Percentiles rank a stretch among this genome's conserved stretches.
Evolutionary conservation across 2,888 invertebrate species (phyloP).

Genomic region (Archaeoteleia sp.): DNA sequence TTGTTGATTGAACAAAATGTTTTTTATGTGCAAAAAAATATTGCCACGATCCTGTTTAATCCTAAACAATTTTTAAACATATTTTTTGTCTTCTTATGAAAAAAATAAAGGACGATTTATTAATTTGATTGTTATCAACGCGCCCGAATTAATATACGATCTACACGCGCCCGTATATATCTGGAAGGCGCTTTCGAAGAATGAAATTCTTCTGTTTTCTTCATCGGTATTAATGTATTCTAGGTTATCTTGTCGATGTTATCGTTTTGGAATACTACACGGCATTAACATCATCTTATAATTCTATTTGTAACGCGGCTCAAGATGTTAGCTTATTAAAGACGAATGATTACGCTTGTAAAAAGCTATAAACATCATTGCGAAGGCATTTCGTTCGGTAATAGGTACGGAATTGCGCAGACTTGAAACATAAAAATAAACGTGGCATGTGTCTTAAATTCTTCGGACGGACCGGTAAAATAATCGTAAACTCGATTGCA

Average conservation of each 20-base stretch:
- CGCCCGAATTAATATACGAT: constrained; percentile 41
- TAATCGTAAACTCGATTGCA: constrained; percentile 47
- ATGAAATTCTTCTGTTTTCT: constrained; percentile 48
- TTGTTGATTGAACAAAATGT: too few relatives aligned
- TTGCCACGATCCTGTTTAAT: too few relatives aligned
- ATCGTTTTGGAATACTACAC: constrained; percentile 53
- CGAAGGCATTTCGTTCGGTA: constrained; percentile 40
- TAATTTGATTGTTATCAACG: constrained; percentile 42
- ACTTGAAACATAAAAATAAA: constrained; percentile 40
- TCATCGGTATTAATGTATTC: constrained; percentile 53
- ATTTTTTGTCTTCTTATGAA: too few relatives aligned
- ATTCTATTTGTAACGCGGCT: constrained; percentile 52
- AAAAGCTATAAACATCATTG: constrained; percentile 52
- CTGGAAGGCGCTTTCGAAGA: constrained; percentile 14
- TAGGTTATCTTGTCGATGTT: constrained; percentile 53
- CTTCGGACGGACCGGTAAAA: constrained; percentile 38
- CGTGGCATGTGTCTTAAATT: constrained; percentile 39
- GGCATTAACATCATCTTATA: constrained; percentile 53
- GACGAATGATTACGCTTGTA: constrained; percentile 54
- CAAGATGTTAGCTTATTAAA: constrained; percentile 46
- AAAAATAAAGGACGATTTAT: too few relatives aligned
- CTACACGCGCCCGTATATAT: constrained; percentile 40
- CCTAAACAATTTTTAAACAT: too few relatives aligned
- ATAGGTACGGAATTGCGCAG: constrained; percentile 47
- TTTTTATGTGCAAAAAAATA: too few relatives aligned